Evolutionary conservation across 2,888 invertebrate species (phyloP).

Genomic region (Heteropelma amictum): DNA sequence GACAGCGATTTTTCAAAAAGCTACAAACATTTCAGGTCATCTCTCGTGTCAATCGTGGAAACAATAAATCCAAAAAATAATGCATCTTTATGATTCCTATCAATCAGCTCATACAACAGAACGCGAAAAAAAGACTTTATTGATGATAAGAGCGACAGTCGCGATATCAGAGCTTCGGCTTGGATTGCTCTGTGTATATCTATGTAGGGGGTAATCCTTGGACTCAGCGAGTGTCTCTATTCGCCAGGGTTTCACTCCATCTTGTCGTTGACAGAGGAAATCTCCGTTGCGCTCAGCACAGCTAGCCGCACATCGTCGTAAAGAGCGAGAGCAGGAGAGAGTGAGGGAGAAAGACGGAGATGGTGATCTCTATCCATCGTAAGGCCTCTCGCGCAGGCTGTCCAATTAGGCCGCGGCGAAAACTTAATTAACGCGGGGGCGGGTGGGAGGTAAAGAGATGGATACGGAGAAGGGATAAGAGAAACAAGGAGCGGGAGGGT

Average conservation of each 20-base stretch:
- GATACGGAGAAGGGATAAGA: conserved; percentile 32
- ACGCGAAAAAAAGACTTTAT: not conserved
- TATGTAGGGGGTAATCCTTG: conserved; percentile 68
- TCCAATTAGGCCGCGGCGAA: conserved; percentile 72
- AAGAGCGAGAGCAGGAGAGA: conserved; percentile 2
- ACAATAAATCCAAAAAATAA: too few relatives aligned
- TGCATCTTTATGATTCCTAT: too few relatives aligned
- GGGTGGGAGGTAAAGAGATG: conserved; percentile 9
- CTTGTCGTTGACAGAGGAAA: conserved; percentile 77
- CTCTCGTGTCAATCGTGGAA: too few relatives aligned
- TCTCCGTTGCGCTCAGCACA: conserved; percentile 67
- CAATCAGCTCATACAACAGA: not conserved
- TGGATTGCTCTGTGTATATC: not conserved
- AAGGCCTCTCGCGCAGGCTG: conserved; percentile 56
- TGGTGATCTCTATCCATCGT: conserved; percentile 50
- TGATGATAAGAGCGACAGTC: not conserved
- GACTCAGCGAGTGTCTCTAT: conserved; percentile 76
- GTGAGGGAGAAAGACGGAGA: not conserved
- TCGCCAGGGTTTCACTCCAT: conserved; percentile 76
- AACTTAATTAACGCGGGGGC: conserved; percentile 72
- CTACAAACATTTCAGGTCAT: too few relatives aligned
- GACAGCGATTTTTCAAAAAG: too few relatives aligned
- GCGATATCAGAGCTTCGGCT: not conserved
- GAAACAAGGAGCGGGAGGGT: not conserved
- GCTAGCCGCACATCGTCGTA: conserved; percentile 64